Evolutionary conservation across 2,113 vertebrate species (phyloP).

Genomic region (Calidris pygmaea): DNA sequence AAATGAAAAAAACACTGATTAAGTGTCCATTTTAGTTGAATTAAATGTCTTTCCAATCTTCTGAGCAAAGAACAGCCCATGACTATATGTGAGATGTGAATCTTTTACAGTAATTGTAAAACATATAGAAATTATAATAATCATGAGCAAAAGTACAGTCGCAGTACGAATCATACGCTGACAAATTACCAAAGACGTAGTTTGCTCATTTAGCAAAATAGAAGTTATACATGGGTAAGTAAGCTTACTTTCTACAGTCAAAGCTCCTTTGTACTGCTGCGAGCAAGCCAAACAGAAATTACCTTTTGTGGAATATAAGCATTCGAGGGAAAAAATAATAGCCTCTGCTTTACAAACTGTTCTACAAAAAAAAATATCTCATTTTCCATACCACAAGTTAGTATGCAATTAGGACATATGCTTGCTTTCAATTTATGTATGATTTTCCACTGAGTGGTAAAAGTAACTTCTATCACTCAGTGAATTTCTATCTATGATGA

Average conservation of each 20-base stretch:
- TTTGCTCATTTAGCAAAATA: neutral
- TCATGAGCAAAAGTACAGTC: neutral
- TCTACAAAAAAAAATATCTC: neutral
- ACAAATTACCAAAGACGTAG: neutral
- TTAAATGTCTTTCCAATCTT: neutral
- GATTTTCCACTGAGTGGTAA: constrained; percentile 12
- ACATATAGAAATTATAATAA: neutral
- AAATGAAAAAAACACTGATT: neutral
- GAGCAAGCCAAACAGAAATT: neutral
- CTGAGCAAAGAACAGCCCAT: neutral
- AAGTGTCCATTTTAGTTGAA: neutral
- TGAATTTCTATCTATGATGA: neutral
- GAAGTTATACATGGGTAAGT: neutral
- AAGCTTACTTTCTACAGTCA: neutral
- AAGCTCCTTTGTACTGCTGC: neutral
- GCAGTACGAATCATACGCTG: neutral
- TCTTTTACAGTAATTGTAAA: neutral
- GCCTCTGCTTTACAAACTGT: neutral
- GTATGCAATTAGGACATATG: neutral
- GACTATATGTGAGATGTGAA: neutral
- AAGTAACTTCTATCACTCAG: neutral
- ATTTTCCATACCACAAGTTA: constrained; percentile 10
- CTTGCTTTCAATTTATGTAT: neutral
- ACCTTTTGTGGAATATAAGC: neutral
- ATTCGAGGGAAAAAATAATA: neutral